phyloP scores from a whole-genome alignment of 2,888 invertebrate genomes.

The Leucozona laternaria region DNA sequence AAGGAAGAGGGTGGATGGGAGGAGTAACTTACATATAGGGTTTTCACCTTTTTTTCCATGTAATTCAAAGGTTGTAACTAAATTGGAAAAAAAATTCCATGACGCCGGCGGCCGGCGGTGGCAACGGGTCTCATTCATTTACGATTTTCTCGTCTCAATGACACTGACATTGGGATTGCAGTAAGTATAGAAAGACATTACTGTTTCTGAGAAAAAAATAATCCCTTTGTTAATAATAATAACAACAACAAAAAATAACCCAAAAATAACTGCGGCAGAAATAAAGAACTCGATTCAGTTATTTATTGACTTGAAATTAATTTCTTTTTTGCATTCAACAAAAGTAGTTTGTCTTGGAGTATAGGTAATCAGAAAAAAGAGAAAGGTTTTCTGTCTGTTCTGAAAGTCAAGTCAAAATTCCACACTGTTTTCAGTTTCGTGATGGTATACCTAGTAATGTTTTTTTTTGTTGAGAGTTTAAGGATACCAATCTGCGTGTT shows the following conservation, averaged over 20 bases:
- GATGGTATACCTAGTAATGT: background rate
- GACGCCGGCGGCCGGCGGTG: background rate
- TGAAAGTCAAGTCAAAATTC: slow-evolving; percentile 59
- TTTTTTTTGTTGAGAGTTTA: slow-evolving; percentile 14
- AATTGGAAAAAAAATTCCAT: slow-evolving; percentile 4
- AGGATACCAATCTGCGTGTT: slow-evolving; percentile 61
- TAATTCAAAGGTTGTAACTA: background rate
- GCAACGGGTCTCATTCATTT: slow-evolving; percentile 37
- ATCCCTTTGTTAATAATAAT: background rate
- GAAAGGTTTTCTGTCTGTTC: slow-evolving; percentile 51
- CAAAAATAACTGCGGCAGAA: background rate
- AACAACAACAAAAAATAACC: background rate
- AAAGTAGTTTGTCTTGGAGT: slow-evolving; percentile 23
- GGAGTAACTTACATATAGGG: background rate
- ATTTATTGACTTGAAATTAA: slow-evolving; percentile 67
- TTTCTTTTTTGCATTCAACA: slow-evolving; percentile 56
- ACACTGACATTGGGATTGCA: slow-evolving; percentile 69
- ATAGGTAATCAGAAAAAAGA: slow-evolving; percentile 48
- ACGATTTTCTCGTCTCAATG: slow-evolving; percentile 33
- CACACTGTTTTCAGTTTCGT: slow-evolving; percentile 24
- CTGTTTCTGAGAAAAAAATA: slow-evolving; percentile 4
- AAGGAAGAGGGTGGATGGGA: slow-evolving; percentile 43
- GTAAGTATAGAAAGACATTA: background rate
- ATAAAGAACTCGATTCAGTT: slow-evolving; percentile 58
- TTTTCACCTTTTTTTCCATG: slow-evolving; percentile 30